Evolutionary conservation across 2,888 invertebrate species (phyloP).

Genomic region (Brachyptera putata): DNA sequence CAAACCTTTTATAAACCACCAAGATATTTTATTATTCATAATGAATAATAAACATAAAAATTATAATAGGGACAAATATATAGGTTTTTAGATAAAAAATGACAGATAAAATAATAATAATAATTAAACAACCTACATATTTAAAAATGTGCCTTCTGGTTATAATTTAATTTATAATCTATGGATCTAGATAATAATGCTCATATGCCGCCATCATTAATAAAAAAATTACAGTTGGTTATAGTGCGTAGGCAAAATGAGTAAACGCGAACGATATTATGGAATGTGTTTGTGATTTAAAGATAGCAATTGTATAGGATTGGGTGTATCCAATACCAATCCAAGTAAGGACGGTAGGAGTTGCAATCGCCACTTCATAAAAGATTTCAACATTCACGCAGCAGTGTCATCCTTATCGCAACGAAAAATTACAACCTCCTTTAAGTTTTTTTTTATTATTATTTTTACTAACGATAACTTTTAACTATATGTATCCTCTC

Average conservation of each 20-base stretch:
- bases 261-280: conserved; percentile 3
- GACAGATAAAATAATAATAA: too few relatives aligned
- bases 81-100: too few relatives aligned
- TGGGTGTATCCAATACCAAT: conserved; percentile 12
- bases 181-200: not conserved
- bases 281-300: conserved; percentile 1
- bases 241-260: conserved; percentile 12
- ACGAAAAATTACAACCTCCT: conserved; percentile 6
- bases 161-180: not conserved
- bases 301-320: conserved; percentile 14
- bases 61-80: too few relatives aligned
- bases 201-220: not conserved
- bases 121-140: too few relatives aligned
- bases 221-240: not conserved
- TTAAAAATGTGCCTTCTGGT: not conserved
- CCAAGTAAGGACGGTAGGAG: conserved; percentile 18
- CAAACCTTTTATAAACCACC: too few relatives aligned
- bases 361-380: conserved; percentile 1
- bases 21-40: too few relatives aligned
- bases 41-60: too few relatives aligned
- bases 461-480: too few relatives aligned
- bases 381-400: conserved; percentile 18
- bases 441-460: not conserved
- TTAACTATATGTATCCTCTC: conserved; percentile 12
- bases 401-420: not conserved